A percentile compares a stretch with the other conserved stretches of the same genome.
phyloP scores from a whole-genome alignment of 1,140 invertebrate genomes.

The Ips nitidus region DNA sequence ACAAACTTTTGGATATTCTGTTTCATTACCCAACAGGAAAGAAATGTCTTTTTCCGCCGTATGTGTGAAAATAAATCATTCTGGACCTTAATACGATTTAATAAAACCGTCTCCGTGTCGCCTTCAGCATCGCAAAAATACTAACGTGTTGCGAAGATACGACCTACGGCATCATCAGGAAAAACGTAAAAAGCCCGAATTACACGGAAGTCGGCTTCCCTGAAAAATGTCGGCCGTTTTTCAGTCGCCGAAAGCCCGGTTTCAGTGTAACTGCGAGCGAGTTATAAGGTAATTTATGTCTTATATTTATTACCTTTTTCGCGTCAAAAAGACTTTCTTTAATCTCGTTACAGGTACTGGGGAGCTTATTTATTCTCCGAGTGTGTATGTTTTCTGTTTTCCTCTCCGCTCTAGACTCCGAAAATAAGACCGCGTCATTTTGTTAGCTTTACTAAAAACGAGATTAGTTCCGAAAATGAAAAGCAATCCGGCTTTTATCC shows the following conservation, averaged over 20 bases:
- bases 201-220: constrained; percentile 10
- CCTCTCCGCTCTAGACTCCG: too few species aligned
- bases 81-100: background rate
- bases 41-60: too few species aligned
- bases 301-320: constrained; percentile 1
- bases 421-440: too few species aligned
- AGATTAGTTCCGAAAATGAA: too few species aligned
- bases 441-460: too few species aligned
- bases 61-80: too few species aligned
- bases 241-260: constrained; percentile 3
- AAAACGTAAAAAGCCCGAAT: constrained; percentile 16
- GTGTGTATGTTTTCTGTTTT: too few species aligned
- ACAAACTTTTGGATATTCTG: too few species aligned
- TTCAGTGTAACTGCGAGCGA: constrained; percentile 4
- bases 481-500: too few species aligned
- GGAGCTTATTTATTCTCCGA: too few species aligned
- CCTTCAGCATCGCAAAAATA: constrained; percentile 8
- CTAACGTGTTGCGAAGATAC: constrained; percentile 18
- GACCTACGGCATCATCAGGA: constrained; percentile 7
- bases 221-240: constrained; percentile 23
- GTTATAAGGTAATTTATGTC: constrained; percentile 14
- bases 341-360: background rate
- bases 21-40: too few species aligned
- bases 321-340: background rate
- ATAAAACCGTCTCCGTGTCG: background rate